These are phyloP conservation scores for Phorcus lineatus DNA, from an alignment of 2,888 invertebrate genomes.

Conservation along the genomic window DNA sequence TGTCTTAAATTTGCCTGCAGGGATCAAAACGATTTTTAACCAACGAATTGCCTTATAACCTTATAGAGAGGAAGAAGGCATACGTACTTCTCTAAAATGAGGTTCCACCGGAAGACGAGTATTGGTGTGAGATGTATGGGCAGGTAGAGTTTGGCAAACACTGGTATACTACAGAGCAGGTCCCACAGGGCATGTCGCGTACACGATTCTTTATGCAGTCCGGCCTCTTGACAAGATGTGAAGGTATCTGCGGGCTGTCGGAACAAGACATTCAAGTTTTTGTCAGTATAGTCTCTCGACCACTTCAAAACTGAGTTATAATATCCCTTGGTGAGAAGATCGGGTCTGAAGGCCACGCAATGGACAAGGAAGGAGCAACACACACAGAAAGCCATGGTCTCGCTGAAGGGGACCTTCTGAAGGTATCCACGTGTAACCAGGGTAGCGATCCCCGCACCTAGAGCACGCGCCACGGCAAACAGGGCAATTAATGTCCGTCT, in stretches of 20 bases:
- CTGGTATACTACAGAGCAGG: conserved; percentile 54
- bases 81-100: conserved; percentile 51
- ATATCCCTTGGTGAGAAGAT: conserved; percentile 57
- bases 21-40: too few relatives aligned
- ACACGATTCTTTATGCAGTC: conserved; percentile 56
- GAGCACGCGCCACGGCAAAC: conserved; percentile 61
- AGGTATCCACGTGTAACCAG: conserved; percentile 53
- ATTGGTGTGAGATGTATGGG: conserved; percentile 64
- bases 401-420: conserved; percentile 55
- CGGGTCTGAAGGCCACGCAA: conserved; percentile 53
- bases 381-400: conserved; percentile 55
- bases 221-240: conserved; percentile 57
- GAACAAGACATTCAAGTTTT: conserved; percentile 49
- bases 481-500: conserved; percentile 54
- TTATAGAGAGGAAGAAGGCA: too few relatives aligned
- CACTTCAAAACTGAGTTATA: conserved; percentile 63
- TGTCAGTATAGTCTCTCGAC: conserved; percentile 63
- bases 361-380: conserved; percentile 58
- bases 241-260: conserved; percentile 50
- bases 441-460: conserved; percentile 60
- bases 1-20: too few relatives aligned
- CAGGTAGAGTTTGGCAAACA: conserved; percentile 63
- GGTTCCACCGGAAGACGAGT: conserved; percentile 54
- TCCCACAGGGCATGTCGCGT: conserved; percentile 53
- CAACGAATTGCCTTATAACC: too few relatives aligned